Base-by-base conservation (phyloP, 2,888 invertebrate species). In the Neuroscelio doddi region DNA sequence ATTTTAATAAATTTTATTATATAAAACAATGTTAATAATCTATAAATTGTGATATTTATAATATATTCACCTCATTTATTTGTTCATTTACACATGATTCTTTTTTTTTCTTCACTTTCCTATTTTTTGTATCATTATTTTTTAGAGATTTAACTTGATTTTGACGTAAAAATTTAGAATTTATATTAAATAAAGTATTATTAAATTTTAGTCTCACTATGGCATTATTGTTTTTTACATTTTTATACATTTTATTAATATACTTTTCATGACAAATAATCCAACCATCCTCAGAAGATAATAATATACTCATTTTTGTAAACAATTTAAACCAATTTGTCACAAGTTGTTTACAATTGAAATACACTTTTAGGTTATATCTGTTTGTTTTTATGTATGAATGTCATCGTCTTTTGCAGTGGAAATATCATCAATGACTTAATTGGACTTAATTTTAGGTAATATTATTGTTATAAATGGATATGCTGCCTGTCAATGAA, bases 191-290 rank as follows among this genome's bases (percentile, higher is more conserved):
- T 41, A 88, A 75, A 27, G 79, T 73, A 27, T 83, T 68, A 42
- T 86, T 83, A 42, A 86, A 78, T 66, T 76, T 70, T 16, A 84
- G 77, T 41, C 70, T 68, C 34, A 67, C 69, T 3, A 51, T 50
- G 36, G 56, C 46, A 15, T 71, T 51, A 1, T 74, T 65, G 29
- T 77, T 68, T 49, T 74, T 64, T n/a, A 86, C 82, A 32, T 75
- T 72, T 59, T 77, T 73, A 67, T 87, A 88, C 45, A 86, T 76
- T 45, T 82, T 76, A 59, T 86, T 79, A 5, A 88, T 77, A 72
- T 85, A 86, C 27, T 83, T 69, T 66, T 85, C 77, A 71, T 88
- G 88, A 8, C 87, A 88, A 71, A 89, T 79, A 32, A 87, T 82
- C 82, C 85, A 86, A 16, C 87, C 88, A 32, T 80, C 75, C 8